These are phyloP conservation scores for Thymelicus lineola DNA, from an alignment of 2,888 invertebrate genomes.

Conservation along the genomic window DNA sequence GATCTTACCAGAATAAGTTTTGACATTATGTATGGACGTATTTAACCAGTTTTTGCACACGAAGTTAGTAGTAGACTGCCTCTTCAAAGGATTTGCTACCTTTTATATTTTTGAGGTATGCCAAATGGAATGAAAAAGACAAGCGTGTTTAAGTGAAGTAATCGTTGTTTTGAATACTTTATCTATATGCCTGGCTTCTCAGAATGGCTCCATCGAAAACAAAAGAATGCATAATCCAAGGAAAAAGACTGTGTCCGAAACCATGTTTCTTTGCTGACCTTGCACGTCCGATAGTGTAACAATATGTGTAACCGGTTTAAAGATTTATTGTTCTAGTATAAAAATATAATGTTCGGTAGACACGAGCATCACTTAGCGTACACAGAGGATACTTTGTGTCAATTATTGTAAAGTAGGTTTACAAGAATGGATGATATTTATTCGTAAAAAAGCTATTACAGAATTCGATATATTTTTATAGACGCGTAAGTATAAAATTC, in stretches of 20 bases:
- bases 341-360: background rate
- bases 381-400: too few species aligned
- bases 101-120: constrained; percentile 71
- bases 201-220: constrained; percentile 66
- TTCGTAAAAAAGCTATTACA: too few species aligned
- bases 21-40: constrained; percentile 12
- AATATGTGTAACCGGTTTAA: background rate
- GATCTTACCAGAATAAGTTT: constrained; percentile 42
- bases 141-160: constrained; percentile 59
- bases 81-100: constrained; percentile 48
- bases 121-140: constrained; percentile 56
- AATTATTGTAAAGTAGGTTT: too few species aligned
- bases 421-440: too few species aligned
- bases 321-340: background rate
- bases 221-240: constrained; percentile 77
- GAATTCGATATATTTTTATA: too few species aligned
- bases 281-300: constrained; percentile 3
- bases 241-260: constrained; percentile 28
- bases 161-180: constrained; percentile 59
- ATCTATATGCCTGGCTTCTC: constrained; percentile 58
- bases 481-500: too few species aligned
- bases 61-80: constrained; percentile 11
- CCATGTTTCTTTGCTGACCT: constrained; percentile 23
- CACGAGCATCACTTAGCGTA: background rate
- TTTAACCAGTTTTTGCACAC: background rate